Percentiles rank a stretch among this genome's conserved stretches.
Conservation (phyloP, 1,140 invertebrate species). For the Hyles euphorbiae region DNA sequence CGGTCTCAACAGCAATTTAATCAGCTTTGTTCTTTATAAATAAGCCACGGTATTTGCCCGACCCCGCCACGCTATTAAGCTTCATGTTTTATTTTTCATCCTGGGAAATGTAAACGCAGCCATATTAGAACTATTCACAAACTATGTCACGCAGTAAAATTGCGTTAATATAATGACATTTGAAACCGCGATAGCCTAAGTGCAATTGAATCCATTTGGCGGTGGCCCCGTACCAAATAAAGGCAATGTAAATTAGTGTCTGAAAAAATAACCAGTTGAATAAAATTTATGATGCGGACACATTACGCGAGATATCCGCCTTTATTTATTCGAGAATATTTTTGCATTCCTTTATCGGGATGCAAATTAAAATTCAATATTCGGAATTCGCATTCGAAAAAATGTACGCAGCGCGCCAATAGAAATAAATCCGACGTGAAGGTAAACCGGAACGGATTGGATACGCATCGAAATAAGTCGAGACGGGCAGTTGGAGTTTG, state of each 20-base stretch:
- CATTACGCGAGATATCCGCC: too few relatives aligned
- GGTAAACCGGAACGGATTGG: too few relatives aligned
- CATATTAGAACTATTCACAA: slow-evolving; percentile 13
- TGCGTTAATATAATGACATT: neutral
- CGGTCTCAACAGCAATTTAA: slow-evolving; percentile 42
- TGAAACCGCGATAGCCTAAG: neutral
- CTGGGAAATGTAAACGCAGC: slow-evolving; percentile 17
- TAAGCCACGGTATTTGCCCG: slow-evolving; percentile 30
- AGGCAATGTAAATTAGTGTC: too few relatives aligned
- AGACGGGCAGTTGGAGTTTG: too few relatives aligned
- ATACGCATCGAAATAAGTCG: too few relatives aligned
- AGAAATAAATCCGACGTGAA: too few relatives aligned
- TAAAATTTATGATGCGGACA: too few relatives aligned
- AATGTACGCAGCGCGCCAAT: too few relatives aligned
- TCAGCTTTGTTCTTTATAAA: slow-evolving; percentile 44
- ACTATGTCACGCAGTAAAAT: neutral
- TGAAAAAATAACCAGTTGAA: too few relatives aligned
- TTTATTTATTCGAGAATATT: neutral
- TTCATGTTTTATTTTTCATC: slow-evolving; percentile 22
- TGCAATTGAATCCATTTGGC: slow-evolving; percentile 4
- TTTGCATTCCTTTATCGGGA: neutral
- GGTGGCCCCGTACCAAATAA: neutral
- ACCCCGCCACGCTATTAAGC: slow-evolving; percentile 29
- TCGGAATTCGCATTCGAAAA: neutral
- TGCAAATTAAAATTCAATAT: neutral